These are phyloP conservation scores for Himalopsyche kuldschensis DNA, from an alignment of 2,888 invertebrate genomes.

Conservation along the genomic window DNA sequence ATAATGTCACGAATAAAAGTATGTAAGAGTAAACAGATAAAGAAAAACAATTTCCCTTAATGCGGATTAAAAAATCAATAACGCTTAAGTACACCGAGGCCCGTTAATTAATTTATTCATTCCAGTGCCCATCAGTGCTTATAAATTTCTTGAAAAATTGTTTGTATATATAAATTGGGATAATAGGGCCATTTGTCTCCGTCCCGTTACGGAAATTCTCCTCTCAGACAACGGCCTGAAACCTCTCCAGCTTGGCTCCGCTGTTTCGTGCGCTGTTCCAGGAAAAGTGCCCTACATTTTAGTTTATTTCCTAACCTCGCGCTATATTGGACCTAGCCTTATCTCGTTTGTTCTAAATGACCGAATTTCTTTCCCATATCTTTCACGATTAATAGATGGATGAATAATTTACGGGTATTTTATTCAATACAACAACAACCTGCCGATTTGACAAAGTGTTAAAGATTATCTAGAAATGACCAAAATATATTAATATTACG, in stretches of 20 bases:
- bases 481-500: neutral
- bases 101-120: neutral
- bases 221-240: neutral
- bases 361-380: constrained; percentile 22
- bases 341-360: constrained; percentile 26
- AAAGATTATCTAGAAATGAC: neutral
- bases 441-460: neutral
- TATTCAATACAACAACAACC: neutral
- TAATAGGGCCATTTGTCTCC: constrained; percentile 5
- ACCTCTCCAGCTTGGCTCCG: neutral
- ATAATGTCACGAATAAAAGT: neutral
- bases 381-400: constrained; percentile 17
- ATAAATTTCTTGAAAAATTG: constrained; percentile 1
- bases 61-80: neutral
- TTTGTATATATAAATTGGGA: constrained; percentile 3
- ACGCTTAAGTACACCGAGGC: neutral
- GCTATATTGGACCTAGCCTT: constrained; percentile 19
- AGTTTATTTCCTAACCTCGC: neutral
- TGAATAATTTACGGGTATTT: constrained; percentile 16
- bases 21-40: neutral
- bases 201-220: neutral
- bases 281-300: neutral
- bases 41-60: neutral
- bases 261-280: neutral
- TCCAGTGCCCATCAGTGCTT: neutral